These are phyloP conservation scores for Athalia rosae DNA, from an alignment of 2,888 invertebrate species.

Conservation along the genomic window DNA sequence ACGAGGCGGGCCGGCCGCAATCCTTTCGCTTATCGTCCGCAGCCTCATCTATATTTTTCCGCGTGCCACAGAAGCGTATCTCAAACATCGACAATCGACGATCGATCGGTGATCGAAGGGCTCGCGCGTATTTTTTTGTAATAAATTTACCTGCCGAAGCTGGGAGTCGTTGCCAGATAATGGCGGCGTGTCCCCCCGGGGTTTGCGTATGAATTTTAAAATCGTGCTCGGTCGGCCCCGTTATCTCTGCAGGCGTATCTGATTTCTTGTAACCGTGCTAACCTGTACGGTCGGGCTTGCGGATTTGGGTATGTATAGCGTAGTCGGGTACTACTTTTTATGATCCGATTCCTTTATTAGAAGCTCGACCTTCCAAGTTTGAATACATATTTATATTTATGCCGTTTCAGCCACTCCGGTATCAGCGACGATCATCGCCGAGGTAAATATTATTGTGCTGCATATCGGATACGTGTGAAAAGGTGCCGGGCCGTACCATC, in stretches of 20 bases:
- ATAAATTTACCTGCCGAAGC: no score
- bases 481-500: conserved; percentile 35
- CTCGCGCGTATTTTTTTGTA: background rate
- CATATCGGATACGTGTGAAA: no score
- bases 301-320: background rate
- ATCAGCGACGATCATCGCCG: no score
- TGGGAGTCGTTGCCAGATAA: background rate
- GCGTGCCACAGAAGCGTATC: conserved; percentile 6
- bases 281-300: no score
- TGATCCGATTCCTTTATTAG: background rate
- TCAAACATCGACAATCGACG: background rate
- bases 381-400: no score
- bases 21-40: conserved; percentile 40
- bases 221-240: background rate
- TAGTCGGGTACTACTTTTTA: conserved; percentile 3
- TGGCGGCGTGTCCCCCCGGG: conserved; percentile 20
- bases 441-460: no score
- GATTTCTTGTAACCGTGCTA: conserved; percentile 27
- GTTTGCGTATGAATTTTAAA: no score
- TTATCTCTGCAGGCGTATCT: conserved; percentile 40
- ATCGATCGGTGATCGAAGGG: conserved; percentile 35
- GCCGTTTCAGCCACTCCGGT: no score
- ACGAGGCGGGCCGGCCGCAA: conserved; percentile 3
- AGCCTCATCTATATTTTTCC: conserved; percentile 32
- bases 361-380: no score